phyloP scores from a whole-genome alignment of 2,113 vertebrate genomes.

The Caracal caracal region DNA sequence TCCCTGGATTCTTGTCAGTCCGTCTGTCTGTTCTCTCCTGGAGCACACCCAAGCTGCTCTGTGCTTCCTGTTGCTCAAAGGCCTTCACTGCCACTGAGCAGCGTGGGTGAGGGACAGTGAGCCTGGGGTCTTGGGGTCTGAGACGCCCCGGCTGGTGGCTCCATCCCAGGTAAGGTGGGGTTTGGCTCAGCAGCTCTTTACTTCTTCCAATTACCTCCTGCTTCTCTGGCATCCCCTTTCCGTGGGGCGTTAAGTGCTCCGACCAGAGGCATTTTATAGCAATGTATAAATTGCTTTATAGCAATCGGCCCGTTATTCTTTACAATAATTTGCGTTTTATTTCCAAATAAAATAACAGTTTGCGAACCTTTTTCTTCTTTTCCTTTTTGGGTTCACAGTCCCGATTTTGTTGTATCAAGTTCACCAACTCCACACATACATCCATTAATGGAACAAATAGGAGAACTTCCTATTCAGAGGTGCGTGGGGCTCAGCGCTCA shows the following conservation, averaged over 20 bases:
- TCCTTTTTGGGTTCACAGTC: not conserved
- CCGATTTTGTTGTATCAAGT: rapidly evolving
- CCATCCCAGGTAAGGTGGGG: not conserved
- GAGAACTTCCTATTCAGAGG: rapidly evolving
- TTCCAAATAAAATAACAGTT: constrained; percentile 56
- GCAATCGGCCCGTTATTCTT: not conserved
- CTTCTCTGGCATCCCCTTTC: not conserved
- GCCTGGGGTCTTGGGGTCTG: not conserved
- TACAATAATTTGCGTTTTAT: constrained; percentile 22
- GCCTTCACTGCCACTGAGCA: not conserved
- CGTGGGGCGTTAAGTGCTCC: rapidly evolving
- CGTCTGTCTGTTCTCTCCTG: not conserved
- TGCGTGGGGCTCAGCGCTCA: not conserved
- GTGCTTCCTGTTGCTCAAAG: not conserved
- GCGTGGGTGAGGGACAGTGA: rapidly evolving
- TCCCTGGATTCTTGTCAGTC: not conserved
- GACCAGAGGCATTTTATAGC: not conserved
- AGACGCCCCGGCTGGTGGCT: not conserved
- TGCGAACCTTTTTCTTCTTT: constrained; percentile 46
- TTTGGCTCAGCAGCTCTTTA: not conserved
- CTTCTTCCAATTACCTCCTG: not conserved
- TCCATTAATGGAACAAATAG: no score
- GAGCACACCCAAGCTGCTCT: no score
- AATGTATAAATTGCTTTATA: no score
- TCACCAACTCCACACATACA: rapidly evolving